A percentile compares a stretch with the other conserved stretches of the same genome.
These are phyloP conservation scores for Lophochroa leadbeateri DNA, from an alignment of 2,113 vertebrate species.

Conservation along the genomic window DNA sequence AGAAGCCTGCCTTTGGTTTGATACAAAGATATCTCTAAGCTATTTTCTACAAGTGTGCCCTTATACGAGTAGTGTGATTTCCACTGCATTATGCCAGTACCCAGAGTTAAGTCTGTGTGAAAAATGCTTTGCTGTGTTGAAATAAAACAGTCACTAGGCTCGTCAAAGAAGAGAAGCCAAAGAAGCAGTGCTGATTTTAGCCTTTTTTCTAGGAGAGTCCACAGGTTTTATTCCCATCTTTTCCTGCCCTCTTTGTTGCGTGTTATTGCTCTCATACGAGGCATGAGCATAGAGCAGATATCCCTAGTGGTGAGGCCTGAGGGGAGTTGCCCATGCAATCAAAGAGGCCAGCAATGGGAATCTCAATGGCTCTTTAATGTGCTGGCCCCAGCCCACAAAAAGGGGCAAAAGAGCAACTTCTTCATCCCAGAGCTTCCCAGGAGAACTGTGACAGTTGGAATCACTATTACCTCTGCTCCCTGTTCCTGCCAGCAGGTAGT, in stretches of 20 bases:
- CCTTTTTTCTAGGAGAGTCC: background rate
- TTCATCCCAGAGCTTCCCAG: background rate
- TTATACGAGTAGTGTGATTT: background rate
- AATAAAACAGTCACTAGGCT: background rate
- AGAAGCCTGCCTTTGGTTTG: background rate
- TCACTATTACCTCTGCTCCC: background rate
- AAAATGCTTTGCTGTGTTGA: background rate
- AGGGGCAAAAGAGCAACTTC: background rate
- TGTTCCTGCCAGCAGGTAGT: background rate
- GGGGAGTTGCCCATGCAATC: background rate
- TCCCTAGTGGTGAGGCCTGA: background rate
- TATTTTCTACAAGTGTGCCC: background rate
- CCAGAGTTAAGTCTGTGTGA: background rate
- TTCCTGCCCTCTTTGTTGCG: background rate
- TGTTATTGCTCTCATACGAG: fast-evolving
- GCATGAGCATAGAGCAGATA: fast-evolving
- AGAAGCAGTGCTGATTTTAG: background rate
- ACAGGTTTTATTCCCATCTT: fast-evolving
- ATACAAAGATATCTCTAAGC: background rate
- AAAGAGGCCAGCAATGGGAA: fast-evolving
- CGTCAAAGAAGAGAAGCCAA: background rate
- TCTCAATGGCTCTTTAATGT: background rate
- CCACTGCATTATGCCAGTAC: background rate
- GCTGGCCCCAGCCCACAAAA: background rate
- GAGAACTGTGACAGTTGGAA: background rate